Evolutionary conservation across 2,797 vertebrate species (phyloP).

Genomic region (Spheniscus humboldti): DNA sequence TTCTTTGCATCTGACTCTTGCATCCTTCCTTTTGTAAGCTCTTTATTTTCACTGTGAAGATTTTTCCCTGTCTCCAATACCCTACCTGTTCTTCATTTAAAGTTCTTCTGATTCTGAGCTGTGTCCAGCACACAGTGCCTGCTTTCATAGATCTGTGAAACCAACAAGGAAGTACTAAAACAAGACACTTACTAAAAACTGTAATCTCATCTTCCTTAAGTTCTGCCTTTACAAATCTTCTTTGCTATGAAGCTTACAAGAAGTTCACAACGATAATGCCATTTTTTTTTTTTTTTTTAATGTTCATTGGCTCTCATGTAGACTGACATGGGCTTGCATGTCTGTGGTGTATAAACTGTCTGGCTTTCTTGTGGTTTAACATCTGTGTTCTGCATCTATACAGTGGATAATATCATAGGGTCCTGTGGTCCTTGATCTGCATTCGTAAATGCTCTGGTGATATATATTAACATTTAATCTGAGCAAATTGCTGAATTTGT

Average conservation of each 20-base stretch:
- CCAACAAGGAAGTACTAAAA: neutral
- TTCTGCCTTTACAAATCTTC: neutral
- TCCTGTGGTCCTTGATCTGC: neutral
- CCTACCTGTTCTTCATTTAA: neutral
- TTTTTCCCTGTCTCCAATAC: neutral
- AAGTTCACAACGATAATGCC: neutral
- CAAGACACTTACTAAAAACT: neutral
- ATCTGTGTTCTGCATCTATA: neutral
- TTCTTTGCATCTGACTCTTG: neutral
- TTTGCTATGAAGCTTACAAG: neutral
- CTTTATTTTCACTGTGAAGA: neutral
- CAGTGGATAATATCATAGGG: neutral
- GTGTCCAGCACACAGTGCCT: neutral
- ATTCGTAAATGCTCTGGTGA: rapidly evolving
- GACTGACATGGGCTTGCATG: neutral
- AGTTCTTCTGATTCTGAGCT: neutral
- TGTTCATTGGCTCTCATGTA: rapidly evolving
- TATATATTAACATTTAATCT: neutral
- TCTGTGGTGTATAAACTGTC: neutral
- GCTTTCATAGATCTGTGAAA: neutral
- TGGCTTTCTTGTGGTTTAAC: neutral
- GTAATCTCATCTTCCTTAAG: neutral
- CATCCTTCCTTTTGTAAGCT: neutral
- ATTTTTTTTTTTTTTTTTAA: neutral
- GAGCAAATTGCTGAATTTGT: neutral